These are phyloP conservation scores for Actenoides hombroni DNA, from an alignment of 2,113 vertebrate genomes.

Conservation along the genomic window DNA sequence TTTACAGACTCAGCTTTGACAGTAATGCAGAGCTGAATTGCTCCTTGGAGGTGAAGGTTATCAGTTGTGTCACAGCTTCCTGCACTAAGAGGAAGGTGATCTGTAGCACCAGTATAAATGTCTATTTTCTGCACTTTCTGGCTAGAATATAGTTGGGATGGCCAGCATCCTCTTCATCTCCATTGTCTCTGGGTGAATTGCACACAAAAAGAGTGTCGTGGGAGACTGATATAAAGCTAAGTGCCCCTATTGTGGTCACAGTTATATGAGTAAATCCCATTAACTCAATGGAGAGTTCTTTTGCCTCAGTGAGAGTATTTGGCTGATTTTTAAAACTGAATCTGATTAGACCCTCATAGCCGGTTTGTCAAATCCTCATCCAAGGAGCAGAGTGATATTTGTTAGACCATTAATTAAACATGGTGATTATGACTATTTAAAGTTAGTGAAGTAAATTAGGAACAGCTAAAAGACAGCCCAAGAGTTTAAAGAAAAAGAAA, in stretches of 20 bases:
- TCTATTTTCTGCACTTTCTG: not conserved
- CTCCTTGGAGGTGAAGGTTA: not conserved
- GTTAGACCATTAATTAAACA: not conserved
- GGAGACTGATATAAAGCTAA: not conserved
- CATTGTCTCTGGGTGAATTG: not conserved
- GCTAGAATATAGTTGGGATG: not conserved
- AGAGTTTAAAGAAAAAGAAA: not conserved
- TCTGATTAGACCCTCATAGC: not conserved
- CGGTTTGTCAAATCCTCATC: not conserved
- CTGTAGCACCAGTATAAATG: not conserved
- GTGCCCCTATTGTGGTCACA: accelerated
- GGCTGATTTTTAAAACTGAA: not conserved
- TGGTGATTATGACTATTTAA: not conserved
- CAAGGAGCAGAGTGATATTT: not conserved
- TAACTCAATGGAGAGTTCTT: not conserved
- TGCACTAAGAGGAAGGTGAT: not conserved
- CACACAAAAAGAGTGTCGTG: not conserved
- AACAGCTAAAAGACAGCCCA: not conserved
- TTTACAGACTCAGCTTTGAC: not conserved
- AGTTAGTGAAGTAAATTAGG: not conserved
- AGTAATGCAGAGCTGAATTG: not conserved
- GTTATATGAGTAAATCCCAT: not conserved
- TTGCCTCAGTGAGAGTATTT: not conserved
- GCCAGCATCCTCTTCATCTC: not conserved
- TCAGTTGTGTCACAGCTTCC: not conserved